Percentiles rank a stretch among this genome's conserved stretches.
These are phyloP conservation scores for Oncorhynchus gorbuscha DNA, from an alignment of 2,113 vertebrate species.

Conservation along the genomic window DNA sequence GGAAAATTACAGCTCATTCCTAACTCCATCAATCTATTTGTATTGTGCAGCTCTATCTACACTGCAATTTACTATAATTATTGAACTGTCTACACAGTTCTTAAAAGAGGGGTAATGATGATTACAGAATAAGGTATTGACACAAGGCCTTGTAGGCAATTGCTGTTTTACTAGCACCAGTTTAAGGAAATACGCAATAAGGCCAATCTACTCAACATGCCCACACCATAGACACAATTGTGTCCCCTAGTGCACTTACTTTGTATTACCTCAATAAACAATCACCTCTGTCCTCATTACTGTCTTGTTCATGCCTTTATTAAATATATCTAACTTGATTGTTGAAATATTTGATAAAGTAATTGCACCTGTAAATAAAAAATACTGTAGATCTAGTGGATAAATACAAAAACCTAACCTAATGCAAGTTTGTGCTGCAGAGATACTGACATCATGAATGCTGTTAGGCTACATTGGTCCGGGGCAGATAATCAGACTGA, in stretches of 20 bases:
- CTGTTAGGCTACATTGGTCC: neutral
- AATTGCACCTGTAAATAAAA: neutral
- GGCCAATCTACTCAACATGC: neutral
- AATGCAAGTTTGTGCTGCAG: neutral
- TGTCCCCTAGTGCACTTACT: conserved; percentile 20
- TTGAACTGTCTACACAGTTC: neutral
- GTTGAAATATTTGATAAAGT: too few species aligned
- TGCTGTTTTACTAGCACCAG: neutral
- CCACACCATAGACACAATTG: neutral
- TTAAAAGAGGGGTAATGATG: neutral
- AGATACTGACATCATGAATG: neutral
- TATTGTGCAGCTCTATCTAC: neutral
- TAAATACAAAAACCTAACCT: neutral
- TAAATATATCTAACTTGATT: neutral
- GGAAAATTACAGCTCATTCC: neutral
- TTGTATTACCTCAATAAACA: neutral
- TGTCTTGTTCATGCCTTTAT: neutral
- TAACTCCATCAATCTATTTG: neutral
- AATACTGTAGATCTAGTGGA: neutral
- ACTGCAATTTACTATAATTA: neutral
- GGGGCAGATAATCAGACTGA: neutral
- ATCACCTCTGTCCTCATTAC: too few species aligned
- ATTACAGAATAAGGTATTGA: neutral
- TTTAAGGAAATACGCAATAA: neutral
- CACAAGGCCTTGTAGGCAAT: neutral